phyloP scores from a whole-genome alignment of 2,888 invertebrate genomes.

The Athetis lepigone region DNA sequence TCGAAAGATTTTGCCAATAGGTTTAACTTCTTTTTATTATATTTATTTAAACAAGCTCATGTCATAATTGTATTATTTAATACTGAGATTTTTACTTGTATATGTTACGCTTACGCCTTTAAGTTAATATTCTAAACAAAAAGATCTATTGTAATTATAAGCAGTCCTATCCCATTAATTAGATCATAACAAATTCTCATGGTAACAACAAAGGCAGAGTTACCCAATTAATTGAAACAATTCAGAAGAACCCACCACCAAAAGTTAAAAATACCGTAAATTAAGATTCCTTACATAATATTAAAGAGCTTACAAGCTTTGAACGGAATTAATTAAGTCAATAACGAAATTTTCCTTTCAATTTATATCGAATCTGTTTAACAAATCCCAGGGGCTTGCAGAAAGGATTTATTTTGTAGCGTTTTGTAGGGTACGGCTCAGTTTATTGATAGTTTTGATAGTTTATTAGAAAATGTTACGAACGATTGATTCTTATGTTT shows the following conservation, averaged over 20 bases:
- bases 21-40: too few relatives aligned
- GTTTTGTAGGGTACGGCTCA: constrained; percentile 1
- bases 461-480: constrained; percentile 53
- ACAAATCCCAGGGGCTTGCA: constrained; percentile 46
- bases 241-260: background rate
- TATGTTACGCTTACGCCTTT: too few relatives aligned
- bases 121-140: too few relatives aligned
- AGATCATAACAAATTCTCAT: background rate
- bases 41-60: too few relatives aligned
- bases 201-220: background rate
- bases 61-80: too few relatives aligned
- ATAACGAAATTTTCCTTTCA: constrained; percentile 48
- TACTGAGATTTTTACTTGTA: too few relatives aligned
- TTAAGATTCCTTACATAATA: constrained; percentile 20
- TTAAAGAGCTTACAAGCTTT: constrained; percentile 44
- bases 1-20: too few relatives aligned
- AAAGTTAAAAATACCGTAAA: constrained; percentile 22
- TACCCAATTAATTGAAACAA: background rate
- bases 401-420: constrained; percentile 46
- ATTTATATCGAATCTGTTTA: constrained; percentile 56
- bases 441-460: constrained; percentile 32
- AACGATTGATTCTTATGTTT: constrained; percentile 57
- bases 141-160: background rate
- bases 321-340: constrained; percentile 54
- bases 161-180: background rate